A percentile compares a stretch with the other conserved stretches of the same genome.
Evolutionary conservation across 2,113 vertebrate genomes (phyloP).

Genomic region (Hassar affinis): DNA sequence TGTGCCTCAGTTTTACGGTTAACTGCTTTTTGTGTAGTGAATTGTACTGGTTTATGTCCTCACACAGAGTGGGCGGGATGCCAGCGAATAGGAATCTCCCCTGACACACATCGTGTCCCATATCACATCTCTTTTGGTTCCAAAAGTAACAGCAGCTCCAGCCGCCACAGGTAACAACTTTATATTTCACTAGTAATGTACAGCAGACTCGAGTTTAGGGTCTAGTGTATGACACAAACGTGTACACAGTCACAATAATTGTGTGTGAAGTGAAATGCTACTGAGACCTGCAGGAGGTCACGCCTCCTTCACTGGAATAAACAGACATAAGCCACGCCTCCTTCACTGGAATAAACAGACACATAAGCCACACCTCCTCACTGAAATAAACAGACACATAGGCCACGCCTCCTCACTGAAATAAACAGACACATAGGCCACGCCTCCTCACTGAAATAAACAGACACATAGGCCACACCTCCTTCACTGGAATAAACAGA

Average conservation of each 20-base stretch:
- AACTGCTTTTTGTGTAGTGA: not conserved
- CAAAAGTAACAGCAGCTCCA: slow-evolving; percentile 70
- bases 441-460: not conserved
- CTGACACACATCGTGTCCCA: slow-evolving; percentile 89
- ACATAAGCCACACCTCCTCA: not conserved
- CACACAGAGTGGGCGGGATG: slow-evolving; percentile 91
- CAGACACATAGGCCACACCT: not conserved
- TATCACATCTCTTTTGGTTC: slow-evolving; percentile 93
- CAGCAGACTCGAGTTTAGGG: not conserved
- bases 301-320: not conserved
- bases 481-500: not conserved
- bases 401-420: not conserved
- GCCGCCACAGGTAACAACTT: slow-evolving; percentile 77
- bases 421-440: not conserved
- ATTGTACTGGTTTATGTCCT: slow-evolving; percentile 12
- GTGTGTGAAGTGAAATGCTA: not conserved
- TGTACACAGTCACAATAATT: not conserved
- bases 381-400: not conserved
- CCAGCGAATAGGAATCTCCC: slow-evolving; percentile 87
- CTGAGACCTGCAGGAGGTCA: not conserved
- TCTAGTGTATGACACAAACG: not conserved
- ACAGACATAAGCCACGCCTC: not conserved
- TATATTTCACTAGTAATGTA: not conserved
- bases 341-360: not conserved
- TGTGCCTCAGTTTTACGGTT: not conserved